These are phyloP conservation scores for Pangasius djambal DNA, from an alignment of 2,797 vertebrate species.

Conservation along the genomic window DNA sequence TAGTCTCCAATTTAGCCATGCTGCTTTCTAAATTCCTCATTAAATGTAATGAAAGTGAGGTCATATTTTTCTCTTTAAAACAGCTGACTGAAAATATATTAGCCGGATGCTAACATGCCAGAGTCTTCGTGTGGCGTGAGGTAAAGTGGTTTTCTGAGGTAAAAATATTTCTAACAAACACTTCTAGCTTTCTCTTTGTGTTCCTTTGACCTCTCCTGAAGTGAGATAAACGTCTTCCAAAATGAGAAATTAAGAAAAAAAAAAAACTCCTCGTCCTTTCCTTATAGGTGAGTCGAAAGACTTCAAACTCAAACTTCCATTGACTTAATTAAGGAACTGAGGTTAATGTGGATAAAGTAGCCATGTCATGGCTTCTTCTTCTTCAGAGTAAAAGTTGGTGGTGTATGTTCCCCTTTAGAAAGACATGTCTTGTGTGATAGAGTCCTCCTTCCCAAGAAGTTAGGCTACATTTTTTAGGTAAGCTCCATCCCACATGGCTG, in stretches of 20 bases:
- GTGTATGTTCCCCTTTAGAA: neutral
- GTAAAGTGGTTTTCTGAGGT: neutral
- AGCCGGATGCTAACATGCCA: neutral
- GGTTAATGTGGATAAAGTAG: neutral
- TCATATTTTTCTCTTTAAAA: neutral
- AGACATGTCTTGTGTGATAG: neutral
- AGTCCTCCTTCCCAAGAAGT: constrained; percentile 15
- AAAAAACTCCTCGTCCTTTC: no score
- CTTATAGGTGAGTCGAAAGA: neutral
- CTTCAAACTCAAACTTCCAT: neutral
- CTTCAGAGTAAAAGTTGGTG: neutral
- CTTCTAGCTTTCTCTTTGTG: neutral
- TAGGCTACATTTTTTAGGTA: constrained; percentile 5
- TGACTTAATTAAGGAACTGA: neutral
- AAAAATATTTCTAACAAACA: neutral
- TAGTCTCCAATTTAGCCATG: neutral
- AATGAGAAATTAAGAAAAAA: neutral
- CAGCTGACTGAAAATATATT: neutral
- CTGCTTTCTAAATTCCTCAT: neutral
- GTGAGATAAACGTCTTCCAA: neutral
- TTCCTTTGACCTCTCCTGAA: neutral
- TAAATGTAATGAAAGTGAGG: neutral
- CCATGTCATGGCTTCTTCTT: neutral
- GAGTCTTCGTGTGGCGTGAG: neutral
- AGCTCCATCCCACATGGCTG: constrained; percentile 39